Evolutionary conservation across 2,888 invertebrate species (phyloP), one percentile per base, ranked within the genome.

Genomic region (Drosophila gaucha): DNA sequence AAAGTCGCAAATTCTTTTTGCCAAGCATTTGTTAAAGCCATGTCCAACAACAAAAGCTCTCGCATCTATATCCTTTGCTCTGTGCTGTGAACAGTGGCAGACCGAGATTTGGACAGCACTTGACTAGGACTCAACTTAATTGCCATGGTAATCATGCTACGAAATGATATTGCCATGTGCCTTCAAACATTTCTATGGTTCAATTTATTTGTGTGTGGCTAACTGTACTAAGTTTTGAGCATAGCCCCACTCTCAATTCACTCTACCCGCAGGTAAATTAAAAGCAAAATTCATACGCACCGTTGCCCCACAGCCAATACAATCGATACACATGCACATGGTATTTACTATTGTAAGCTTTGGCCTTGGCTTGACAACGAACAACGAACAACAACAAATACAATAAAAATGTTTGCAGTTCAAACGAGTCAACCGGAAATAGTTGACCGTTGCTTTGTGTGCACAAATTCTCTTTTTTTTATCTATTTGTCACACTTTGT

Each of bases 241-340:
- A 43, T 28, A n/a, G 28, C 4, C 33, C n/a, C 30, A 14, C 28
- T 12, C 10, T 12, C 8, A 20, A n/a, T 18, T n/a, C 20, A 16
- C 28, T 20, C n/a, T n/a, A 50, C 33, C 8, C 57, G 16, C 39
- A 59, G 44, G 33, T 31, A 55, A 58, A 71, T 62, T 46, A 35
- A 35, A 62, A 60, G 38, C 52, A 68, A 46, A 66, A 77, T 54
- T 86, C 78, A 80, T 69, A 72, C 70, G 80, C 78, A 43, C 65
- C 52, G 72, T 63, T 84, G 68, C 24, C 55, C 58, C 12, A 28
- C 38, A 22, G 28, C 24, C 26, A 30, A 33, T 50, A 36, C 49
- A 55, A 52, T 62, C 57, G 47, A 52, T 36, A 24, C 20, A 14
- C 33, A 55, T 12, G 18, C 39, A 39, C 28, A 41, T 39, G 52